Evolutionary conservation across 1,140 invertebrate genomes (phyloP).

Genomic region (Caerostris extrusa): DNA sequence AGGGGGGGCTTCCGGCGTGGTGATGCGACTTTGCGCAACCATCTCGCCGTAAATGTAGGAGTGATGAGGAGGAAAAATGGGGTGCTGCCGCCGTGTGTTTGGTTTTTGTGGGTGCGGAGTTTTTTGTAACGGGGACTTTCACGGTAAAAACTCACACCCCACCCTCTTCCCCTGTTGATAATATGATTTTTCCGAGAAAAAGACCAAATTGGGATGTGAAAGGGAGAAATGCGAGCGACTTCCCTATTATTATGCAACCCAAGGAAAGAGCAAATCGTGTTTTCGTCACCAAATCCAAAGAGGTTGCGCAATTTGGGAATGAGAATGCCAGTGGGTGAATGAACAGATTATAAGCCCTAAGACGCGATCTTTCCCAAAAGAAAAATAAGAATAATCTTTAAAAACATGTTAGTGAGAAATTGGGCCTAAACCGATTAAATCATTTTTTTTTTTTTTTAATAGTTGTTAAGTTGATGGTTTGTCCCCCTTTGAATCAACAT

Average conservation of each 20-base stretch:
- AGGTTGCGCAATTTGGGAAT: not conserved
- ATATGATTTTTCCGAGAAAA: not conserved
- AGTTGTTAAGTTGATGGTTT: no score
- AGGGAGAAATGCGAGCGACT: conserved; percentile 36
- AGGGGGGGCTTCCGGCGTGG: conserved; percentile 46
- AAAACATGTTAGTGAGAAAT: no score
- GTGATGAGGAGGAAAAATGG: conserved; percentile 49
- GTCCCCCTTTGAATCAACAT: no score
- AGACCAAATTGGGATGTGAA: not conserved
- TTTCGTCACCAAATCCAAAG: not conserved
- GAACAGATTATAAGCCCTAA: no score
- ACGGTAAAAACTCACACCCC: not conserved
- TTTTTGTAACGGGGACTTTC: conserved; percentile 74
- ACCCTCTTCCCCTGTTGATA: conserved; percentile 5
- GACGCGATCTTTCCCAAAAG: no score
- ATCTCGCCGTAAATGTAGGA: conserved; percentile 73
- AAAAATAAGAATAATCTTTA: no score
- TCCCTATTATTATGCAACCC: not conserved
- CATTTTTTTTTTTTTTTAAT: no score
- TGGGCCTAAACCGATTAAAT: no score
- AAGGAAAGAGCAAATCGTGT: conserved; percentile 16
- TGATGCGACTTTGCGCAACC: conserved; percentile 71
- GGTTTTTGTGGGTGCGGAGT: conserved; percentile 46
- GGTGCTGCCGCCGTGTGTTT: conserved; percentile 16
- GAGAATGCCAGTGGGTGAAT: conserved; percentile 15